Evolutionary conservation across 2,113 vertebrate species (phyloP).

Genomic region (Strix aluco): DNA sequence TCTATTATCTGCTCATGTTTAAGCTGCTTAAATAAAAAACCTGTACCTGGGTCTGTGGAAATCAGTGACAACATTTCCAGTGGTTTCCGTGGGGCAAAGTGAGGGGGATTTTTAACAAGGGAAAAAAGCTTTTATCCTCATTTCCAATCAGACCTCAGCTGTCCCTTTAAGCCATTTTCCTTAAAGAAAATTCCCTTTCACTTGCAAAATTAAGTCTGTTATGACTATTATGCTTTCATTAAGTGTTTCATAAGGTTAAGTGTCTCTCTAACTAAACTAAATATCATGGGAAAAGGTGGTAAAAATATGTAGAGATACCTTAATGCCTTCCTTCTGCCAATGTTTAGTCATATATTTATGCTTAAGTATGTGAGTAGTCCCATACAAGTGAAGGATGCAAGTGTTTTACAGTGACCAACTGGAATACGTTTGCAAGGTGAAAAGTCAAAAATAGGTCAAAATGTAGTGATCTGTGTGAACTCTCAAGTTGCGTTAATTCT

Average conservation of each 20-base stretch:
- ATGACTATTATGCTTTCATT: neutral
- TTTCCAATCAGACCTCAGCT: neutral
- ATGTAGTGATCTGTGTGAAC: neutral
- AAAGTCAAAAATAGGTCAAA: neutral
- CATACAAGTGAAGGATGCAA: neutral
- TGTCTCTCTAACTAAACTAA: neutral
- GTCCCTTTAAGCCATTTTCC: neutral
- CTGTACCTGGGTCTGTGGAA: neutral
- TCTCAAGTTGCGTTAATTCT: neutral
- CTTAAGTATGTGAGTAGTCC: neutral
- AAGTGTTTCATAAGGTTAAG: neutral
- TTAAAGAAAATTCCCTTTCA: neutral
- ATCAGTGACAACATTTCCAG: neutral
- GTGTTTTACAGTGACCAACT: neutral
- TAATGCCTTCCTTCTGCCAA: neutral
- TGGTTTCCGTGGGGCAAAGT: neutral
- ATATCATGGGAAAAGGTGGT: neutral
- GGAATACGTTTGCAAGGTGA: neutral
- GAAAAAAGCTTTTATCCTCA: neutral
- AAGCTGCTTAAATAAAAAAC: neutral
- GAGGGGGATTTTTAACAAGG: neutral
- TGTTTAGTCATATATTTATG: neutral
- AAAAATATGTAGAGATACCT: neutral
- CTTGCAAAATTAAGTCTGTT: neutral
- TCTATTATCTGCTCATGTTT: neutral